Base-by-base conservation (phyloP, 2,113 vertebrate species). In the Cariama cristata region DNA sequence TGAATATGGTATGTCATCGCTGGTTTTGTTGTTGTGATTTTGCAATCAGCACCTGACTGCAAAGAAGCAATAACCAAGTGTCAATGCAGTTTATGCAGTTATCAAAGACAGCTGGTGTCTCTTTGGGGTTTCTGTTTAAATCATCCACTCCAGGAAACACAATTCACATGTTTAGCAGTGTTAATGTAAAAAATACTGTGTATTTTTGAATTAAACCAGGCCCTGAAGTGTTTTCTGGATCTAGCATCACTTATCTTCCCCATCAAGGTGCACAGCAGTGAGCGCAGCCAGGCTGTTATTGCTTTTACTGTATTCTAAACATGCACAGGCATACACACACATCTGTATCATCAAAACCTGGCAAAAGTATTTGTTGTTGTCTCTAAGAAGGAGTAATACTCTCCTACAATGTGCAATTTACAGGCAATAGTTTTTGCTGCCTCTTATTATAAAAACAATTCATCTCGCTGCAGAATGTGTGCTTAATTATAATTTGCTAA, bases 331-430 rank as follows among this genome's bases (percentile, higher is more conserved):
- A 0, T 56, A 82, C 55, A 33, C 74, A 44, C 71, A 86, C 75
- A 83, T 96, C 85, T 92, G 82, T 86, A 73, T 94, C 74, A 75
- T 88, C 95, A 96, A 90, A 93, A 90, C 82, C 80, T 96, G 94
- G 76, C 93, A 89, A 49, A 95, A 89, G 52, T 85, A 71, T 91
- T 87, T 93, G 77, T 91, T 91, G 56, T 66, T 91, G 67, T 94
- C 84, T 88, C 93, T 93, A 52, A 95, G 89, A 95, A 90, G 62
- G 63, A 86, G 63, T 79, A 93, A 95, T 90, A 18, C 20, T 91
- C 49, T 91, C 58, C 66, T 82, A 40, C 62, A 87, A 83, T 26
- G 60, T 84, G 56, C 73, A 83, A 73, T 90, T 96, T 72, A 35
- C 93, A 77, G 55, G 77, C 85, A 68, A 52, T 75, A 56, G 16